Conservation (phyloP, 2,113 vertebrate species). For the Sylvia atricapilla region DNA sequence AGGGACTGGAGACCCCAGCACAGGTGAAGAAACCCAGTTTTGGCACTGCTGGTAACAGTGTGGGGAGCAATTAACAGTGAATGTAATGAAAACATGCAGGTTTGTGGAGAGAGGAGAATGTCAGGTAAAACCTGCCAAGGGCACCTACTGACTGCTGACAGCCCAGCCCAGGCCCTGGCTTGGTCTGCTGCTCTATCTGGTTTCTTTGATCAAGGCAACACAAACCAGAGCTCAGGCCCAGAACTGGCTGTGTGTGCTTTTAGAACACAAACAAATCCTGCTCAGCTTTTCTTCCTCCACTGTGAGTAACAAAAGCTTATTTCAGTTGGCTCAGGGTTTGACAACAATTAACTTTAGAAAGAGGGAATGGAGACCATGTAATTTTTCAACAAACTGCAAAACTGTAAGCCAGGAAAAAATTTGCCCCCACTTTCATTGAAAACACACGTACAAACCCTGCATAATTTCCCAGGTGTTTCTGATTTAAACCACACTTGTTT, state of each 20-base stretch:
- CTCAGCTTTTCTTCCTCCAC: neutral
- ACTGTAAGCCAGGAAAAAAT: slow-evolving; percentile 15
- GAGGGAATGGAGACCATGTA: neutral
- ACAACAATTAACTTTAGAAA: slow-evolving; percentile 29
- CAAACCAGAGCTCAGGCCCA: neutral
- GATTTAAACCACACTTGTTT: slow-evolving; percentile 64
- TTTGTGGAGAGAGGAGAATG: neutral
- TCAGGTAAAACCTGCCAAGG: neutral
- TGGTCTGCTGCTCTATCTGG: neutral
- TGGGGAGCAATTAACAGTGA: neutral
- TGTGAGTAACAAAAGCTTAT: slow-evolving; percentile 4
- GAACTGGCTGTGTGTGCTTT: neutral
- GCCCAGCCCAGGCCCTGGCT: neutral
- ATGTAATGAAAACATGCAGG: neutral
- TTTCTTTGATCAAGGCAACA: neutral
- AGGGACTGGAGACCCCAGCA: neutral
- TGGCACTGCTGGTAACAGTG: neutral
- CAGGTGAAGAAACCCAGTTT: neutral
- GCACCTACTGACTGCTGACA: neutral
- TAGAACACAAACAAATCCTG: neutral
- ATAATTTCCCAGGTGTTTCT: slow-evolving; percentile 57
- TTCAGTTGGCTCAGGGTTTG: neutral
- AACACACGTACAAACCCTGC: slow-evolving; percentile 25
- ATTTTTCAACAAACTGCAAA: slow-evolving; percentile 58
- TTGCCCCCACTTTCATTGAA: slow-evolving; percentile 28